These are phyloP conservation scores for Strongylocentrotus purpuratus DNA, from an alignment of 35 echinoderm and acorn worm species.

Conservation along the genomic window DNA sequence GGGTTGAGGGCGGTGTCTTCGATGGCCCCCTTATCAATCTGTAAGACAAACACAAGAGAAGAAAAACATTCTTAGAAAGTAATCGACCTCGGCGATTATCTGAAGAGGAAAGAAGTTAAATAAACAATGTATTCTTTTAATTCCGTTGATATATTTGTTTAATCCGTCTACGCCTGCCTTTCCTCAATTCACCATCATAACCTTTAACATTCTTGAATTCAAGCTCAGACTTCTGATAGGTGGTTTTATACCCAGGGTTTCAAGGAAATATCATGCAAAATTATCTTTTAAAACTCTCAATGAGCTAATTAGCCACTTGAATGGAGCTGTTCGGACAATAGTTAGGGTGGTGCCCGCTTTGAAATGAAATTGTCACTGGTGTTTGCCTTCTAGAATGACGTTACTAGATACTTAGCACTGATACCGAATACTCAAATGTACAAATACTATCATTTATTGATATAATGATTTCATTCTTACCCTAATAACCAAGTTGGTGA, in stretches of 20 bases:
- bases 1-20: conserved; percentile 34
- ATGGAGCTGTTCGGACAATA: no score
- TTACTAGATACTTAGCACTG: no score
- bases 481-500: conserved; percentile 73
- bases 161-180: background rate
- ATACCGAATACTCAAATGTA: no score
- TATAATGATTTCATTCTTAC: conserved; percentile 22
- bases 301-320: no score
- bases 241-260: background rate
- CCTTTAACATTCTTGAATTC: background rate
- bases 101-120: background rate
- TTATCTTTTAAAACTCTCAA: no score
- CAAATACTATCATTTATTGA: no score
- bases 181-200: background rate
- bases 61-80: background rate
- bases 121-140: background rate
- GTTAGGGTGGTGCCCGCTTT: no score
- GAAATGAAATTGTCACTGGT: no score
- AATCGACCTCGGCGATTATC: background rate
- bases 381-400: no score
- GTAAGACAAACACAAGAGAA: background rate
- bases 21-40: conserved; percentile 63
- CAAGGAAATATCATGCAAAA: background rate
- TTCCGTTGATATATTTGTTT: background rate
- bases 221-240: background rate